phyloP scores from a whole-genome alignment of 2,113 vertebrate species.

The Turnix velox region DNA sequence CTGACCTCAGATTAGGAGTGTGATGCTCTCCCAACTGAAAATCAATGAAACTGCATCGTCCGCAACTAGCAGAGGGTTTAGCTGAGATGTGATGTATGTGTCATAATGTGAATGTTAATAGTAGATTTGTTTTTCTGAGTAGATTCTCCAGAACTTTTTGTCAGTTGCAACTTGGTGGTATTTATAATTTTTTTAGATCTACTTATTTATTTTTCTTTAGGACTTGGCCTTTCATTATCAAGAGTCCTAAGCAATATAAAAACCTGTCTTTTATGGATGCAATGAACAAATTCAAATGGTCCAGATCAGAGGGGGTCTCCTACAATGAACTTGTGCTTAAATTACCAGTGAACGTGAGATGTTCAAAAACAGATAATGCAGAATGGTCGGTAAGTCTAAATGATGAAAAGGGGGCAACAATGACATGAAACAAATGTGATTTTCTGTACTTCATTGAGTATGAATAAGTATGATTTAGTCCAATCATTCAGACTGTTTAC shows the following conservation, averaged over 20 bases:
- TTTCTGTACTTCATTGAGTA: background rate
- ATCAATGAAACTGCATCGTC: background rate
- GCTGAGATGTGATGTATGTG: background rate
- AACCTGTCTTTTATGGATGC: slow-evolving; percentile 87
- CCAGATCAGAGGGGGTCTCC: slow-evolving; percentile 76
- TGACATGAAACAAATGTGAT: background rate
- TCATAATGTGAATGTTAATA: background rate
- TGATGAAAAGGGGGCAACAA: background rate
- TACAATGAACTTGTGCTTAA: slow-evolving; percentile 83
- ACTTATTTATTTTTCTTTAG: slow-evolving; percentile 49
- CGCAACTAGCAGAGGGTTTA: background rate
- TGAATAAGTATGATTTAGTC: background rate
- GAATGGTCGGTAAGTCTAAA: slow-evolving; percentile 83
- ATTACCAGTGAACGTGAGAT: slow-evolving; percentile 82
- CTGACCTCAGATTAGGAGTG: no score
- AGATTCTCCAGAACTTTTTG: background rate
- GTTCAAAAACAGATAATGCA: slow-evolving; percentile 81
- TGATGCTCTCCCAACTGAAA: no score
- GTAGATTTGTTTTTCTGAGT: background rate
- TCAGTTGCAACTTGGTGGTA: background rate
- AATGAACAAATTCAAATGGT: slow-evolving; percentile 88
- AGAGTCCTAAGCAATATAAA: slow-evolving; percentile 86
- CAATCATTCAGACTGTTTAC: background rate
- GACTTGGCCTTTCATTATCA: slow-evolving; percentile 88
- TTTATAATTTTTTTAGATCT: background rate